A percentile compares a stretch with the other conserved stretches of the same genome.
Evolutionary conservation across 2,888 invertebrate species (phyloP).

Genomic region (Sphaeridia pumilis): DNA sequence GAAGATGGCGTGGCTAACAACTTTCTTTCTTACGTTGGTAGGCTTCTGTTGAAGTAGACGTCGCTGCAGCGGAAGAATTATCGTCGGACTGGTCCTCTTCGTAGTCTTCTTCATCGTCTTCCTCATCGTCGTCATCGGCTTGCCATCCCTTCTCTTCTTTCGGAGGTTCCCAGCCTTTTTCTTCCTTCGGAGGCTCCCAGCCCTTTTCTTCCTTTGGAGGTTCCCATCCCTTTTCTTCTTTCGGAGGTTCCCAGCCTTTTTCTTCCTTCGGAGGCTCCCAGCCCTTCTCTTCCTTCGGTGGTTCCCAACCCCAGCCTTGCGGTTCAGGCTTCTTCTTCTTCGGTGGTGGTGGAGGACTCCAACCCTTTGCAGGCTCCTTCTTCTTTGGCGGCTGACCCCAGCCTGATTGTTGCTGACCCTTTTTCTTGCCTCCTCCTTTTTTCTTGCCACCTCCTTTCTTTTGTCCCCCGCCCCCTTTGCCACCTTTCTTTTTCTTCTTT

Average conservation of each 20-base stretch:
- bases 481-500: constrained; percentile 1
- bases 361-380: neutral
- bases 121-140: neutral
- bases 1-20: neutral
- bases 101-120: neutral
- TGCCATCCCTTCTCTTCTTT: neutral
- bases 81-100: constrained; percentile 3
- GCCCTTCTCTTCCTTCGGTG: neutral
- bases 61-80: neutral
- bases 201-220: neutral
- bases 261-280: neutral
- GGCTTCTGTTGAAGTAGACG: neutral
- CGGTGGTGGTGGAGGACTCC: too few relatives aligned
- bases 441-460: neutral
- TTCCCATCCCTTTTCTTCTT: constrained; percentile 1
- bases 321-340: neutral
- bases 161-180: neutral
- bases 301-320: neutral
- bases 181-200: neutral
- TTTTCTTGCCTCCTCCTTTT: neutral
- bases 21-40: constrained; percentile 4
- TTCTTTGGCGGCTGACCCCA: neutral
- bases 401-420: neutral
- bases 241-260: neutral
- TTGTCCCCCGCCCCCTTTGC: neutral